A percentile compares a stretch with the other conserved stretches of the same genome.
Conservation (phyloP, 2,888 invertebrate genomes). For the Cynaeus angustus region DNA sequence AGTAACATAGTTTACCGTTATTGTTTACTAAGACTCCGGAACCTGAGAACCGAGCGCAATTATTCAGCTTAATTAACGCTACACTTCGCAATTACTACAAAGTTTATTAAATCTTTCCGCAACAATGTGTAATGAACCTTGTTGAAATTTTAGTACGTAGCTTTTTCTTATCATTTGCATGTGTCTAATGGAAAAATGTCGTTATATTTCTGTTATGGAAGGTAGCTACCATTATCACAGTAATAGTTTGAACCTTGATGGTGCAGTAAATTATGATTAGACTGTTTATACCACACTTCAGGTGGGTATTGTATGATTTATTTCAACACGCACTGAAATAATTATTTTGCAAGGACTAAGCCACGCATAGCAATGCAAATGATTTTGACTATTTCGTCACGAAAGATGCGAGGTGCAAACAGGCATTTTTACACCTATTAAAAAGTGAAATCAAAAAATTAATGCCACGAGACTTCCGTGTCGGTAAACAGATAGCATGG, state of each 20-base stretch:
- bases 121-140: constrained; percentile 5
- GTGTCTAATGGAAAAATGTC: neutral
- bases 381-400: no score
- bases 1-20: neutral
- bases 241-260: neutral
- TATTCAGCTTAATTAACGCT: constrained; percentile 8
- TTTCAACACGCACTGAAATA: neutral
- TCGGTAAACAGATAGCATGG: no score
- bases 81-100: constrained; percentile 2
- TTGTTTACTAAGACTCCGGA: constrained; percentile 1
- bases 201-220: no score
- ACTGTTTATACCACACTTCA: neutral
- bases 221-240: neutral
- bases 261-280: constrained; percentile 1
- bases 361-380: constrained; percentile 2
- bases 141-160: neutral
- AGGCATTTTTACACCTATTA: neutral
- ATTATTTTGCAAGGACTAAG: constrained; percentile 9
- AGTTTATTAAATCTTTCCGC: constrained; percentile 6
- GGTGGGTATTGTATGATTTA: constrained; percentile 5
- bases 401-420: neutral
- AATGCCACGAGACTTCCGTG: no score
- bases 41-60: constrained; percentile 10
- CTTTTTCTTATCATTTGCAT: neutral
- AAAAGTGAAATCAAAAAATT: neutral